These are phyloP conservation scores for Thoracochromis brauschi DNA, from an alignment of 2,113 vertebrate genomes.

Conservation along the genomic window DNA sequence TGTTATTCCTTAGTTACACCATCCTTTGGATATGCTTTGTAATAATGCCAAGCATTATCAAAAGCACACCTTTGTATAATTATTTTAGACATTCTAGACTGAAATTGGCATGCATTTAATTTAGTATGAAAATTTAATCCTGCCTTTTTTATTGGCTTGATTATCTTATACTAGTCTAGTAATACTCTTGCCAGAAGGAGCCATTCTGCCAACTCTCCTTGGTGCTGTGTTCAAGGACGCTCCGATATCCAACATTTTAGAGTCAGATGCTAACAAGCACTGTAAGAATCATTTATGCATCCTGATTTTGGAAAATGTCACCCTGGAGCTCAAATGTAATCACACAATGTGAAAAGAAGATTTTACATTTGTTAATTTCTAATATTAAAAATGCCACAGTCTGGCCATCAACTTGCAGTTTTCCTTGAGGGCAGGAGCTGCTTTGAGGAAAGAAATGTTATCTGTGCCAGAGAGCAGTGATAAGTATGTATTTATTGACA, in stretches of 20 bases:
- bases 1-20: background rate
- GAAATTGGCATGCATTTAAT: background rate
- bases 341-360: background rate
- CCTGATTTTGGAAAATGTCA: background rate
- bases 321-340: background rate
- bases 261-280: background rate
- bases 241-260: background rate
- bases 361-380: background rate
- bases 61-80: background rate
- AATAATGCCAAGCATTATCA: background rate
- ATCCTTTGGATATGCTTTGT: background rate
- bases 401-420: background rate
- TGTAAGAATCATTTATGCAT: background rate
- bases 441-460: background rate
- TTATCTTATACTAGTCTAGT: background rate
- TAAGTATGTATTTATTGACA: background rate
- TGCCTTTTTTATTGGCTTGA: background rate
- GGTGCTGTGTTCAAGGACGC: background rate
- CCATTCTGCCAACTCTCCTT: background rate
- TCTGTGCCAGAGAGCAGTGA: background rate
- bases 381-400: background rate
- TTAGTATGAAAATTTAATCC: background rate
- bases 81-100: background rate
- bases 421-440: background rate
- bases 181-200: background rate